These are phyloP conservation scores for Leptopilina myrica DNA, from an alignment of 2,888 invertebrate species.

Conservation along the genomic window DNA sequence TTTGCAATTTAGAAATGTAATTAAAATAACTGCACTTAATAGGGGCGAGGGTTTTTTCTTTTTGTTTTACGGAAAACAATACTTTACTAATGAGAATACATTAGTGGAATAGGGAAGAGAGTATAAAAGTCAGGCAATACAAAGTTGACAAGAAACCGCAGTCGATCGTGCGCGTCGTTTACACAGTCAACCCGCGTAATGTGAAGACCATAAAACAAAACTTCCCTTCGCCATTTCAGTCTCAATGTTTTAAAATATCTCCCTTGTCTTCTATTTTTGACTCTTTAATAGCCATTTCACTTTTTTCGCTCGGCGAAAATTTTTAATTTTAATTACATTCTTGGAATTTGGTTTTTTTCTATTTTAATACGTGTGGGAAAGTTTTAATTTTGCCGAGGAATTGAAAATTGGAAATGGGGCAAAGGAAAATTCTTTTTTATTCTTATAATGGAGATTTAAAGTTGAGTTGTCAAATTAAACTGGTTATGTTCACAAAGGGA, in stretches of 20 bases:
- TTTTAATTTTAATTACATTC: background rate
- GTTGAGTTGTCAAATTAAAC: no score
- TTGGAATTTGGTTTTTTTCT: no score
- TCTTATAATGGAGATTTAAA: no score
- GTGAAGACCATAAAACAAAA: background rate
- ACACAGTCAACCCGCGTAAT: conserved; percentile 25
- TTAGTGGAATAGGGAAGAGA: conserved; percentile 4
- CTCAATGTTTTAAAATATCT: background rate
- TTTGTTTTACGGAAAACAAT: background rate
- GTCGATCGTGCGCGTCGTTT: conserved; percentile 23
- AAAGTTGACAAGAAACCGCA: conserved; percentile 25
- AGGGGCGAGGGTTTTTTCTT: background rate
- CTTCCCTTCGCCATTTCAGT: background rate
- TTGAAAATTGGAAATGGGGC: no score
- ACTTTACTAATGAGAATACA: conserved; percentile 19
- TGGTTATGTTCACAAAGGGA: no score
- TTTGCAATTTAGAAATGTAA: background rate
- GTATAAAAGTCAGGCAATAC: background rate
- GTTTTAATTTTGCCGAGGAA: no score
- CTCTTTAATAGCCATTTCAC: background rate
- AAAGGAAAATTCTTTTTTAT: no score
- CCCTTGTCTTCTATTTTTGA: background rate
- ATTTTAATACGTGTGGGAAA: no score
- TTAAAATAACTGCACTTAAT: background rate
- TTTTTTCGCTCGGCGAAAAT: background rate